These are phyloP conservation scores for Myodes glareolus DNA, from an alignment of 2,113 vertebrate genomes.

Conservation along the genomic window DNA sequence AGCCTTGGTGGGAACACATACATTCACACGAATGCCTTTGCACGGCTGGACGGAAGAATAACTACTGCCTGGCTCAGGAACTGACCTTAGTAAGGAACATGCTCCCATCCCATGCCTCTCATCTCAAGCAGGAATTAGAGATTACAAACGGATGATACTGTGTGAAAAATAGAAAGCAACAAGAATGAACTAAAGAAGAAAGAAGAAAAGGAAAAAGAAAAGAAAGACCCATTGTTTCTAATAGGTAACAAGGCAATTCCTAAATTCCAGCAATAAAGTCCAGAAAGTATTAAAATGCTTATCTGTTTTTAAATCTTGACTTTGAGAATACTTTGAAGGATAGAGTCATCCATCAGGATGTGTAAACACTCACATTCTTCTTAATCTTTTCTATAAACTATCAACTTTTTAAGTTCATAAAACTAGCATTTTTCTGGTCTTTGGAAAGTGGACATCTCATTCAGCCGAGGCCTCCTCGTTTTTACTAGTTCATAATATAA, in stretches of 20 bases:
- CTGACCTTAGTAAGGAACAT: not conserved
- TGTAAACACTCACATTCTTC: not conserved
- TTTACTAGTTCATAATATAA: not conserved
- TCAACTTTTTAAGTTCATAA: constrained; percentile 1
- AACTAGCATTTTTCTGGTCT: not conserved
- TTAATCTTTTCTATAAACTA: constrained; percentile 11
- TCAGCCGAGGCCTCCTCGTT: not conserved
- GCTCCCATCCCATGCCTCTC: not conserved
- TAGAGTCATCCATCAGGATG: not conserved
- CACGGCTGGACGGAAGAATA: not conserved
- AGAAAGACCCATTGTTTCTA: not conserved
- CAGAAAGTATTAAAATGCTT: not conserved
- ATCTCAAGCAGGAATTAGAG: not conserved
- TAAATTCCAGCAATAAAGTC: not conserved
- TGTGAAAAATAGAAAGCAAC: not conserved
- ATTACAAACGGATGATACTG: not conserved
- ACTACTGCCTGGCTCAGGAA: not conserved
- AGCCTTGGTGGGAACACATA: not conserved
- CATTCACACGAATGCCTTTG: not conserved
- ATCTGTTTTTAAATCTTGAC: not conserved
- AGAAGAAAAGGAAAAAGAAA: not conserved
- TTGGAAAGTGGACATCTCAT: constrained; percentile 6
- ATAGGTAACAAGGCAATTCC: not conserved
- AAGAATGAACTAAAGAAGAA: not conserved
- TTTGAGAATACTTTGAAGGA: not conserved